A percentile compares a stretch with the other conserved stretches of the same genome.
phyloP scores from a whole-genome alignment of 2,113 vertebrate species.

The Pipra filicauda region DNA sequence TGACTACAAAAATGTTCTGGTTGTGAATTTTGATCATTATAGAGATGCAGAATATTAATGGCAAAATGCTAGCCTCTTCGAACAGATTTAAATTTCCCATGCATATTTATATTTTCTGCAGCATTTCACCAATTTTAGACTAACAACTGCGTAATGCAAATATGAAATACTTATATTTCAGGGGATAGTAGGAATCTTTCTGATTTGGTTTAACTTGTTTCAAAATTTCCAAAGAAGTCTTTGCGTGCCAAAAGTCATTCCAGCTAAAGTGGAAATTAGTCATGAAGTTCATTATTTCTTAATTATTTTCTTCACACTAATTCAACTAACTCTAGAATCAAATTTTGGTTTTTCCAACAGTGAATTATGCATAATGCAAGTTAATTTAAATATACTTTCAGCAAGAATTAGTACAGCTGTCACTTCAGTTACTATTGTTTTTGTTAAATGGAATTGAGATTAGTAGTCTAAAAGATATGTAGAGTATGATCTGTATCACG shows the following conservation, averaged over 20 bases:
- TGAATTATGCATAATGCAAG: not conserved
- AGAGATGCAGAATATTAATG: not conserved
- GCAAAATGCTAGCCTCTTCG: not conserved
- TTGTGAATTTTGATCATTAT: not conserved
- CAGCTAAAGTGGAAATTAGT: not conserved
- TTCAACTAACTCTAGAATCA: not conserved
- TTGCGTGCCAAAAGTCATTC: not conserved
- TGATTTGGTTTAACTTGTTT: not conserved
- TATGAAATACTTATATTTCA: not conserved
- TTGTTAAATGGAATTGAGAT: not conserved
- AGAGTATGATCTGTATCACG: not conserved
- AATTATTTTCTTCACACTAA: not conserved
- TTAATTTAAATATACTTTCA: not conserved
- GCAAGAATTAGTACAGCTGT: not conserved
- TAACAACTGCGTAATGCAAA: not conserved
- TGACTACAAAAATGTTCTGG: not conserved
- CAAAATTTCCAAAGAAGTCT: not conserved
- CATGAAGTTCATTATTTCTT: not conserved
- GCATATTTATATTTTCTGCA: not conserved
- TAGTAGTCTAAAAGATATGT: not conserved
- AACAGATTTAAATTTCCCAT: not conserved
- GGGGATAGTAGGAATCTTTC: not conserved
- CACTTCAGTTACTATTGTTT: not conserved
- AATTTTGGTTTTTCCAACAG: not conserved
- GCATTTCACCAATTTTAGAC: not conserved